Evolutionary conservation across 2,888 invertebrate genomes (phyloP).

Genomic region (Ophraella communa): DNA sequence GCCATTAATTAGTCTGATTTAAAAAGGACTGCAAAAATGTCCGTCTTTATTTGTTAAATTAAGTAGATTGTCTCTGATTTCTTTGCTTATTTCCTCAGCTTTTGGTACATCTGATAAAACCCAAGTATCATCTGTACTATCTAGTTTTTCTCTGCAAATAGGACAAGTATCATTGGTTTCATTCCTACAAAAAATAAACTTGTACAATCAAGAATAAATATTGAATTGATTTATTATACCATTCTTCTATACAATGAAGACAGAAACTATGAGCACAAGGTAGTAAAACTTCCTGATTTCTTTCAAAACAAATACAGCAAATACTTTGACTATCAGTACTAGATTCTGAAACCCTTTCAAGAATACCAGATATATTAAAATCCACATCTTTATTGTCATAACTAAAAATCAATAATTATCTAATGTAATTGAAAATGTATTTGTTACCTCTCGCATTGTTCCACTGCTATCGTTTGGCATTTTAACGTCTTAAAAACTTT

Average conservation of each 20-base stretch:
- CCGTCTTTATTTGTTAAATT: conserved; percentile 50
- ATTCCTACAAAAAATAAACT: conserved; percentile 64
- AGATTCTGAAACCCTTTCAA: conserved; percentile 49
- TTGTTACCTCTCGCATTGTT: conserved; percentile 50
- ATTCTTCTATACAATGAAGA: conserved; percentile 73
- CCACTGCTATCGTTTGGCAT: conserved; percentile 58
- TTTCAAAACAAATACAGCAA: conserved; percentile 77
- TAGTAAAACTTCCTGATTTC: conserved; percentile 70
- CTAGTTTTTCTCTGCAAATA: conserved; percentile 69
- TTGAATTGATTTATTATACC: conserved; percentile 58
- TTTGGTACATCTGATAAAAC: conserved; percentile 69
- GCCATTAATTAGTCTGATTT: too few relatives aligned
- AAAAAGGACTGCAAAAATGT: conserved; percentile 40
- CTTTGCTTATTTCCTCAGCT: conserved; percentile 65
- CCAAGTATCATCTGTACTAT: conserved; percentile 71
- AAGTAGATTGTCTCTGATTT: conserved; percentile 61
- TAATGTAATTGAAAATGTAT: neutral
- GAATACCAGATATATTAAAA: conserved; percentile 56
- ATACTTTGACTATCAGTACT: conserved; percentile 58
- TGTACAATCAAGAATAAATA: neutral
- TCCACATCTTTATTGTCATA: conserved; percentile 5
- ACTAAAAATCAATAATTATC: neutral
- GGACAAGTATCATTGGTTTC: conserved; percentile 74
- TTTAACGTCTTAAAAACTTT: conserved; percentile 66
- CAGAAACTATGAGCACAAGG: conserved; percentile 77